Percentiles rank a stretch among this genome's conserved stretches.
Conservation (phyloP, 2,888 invertebrate species). For the Oxyscelio sp. region DNA sequence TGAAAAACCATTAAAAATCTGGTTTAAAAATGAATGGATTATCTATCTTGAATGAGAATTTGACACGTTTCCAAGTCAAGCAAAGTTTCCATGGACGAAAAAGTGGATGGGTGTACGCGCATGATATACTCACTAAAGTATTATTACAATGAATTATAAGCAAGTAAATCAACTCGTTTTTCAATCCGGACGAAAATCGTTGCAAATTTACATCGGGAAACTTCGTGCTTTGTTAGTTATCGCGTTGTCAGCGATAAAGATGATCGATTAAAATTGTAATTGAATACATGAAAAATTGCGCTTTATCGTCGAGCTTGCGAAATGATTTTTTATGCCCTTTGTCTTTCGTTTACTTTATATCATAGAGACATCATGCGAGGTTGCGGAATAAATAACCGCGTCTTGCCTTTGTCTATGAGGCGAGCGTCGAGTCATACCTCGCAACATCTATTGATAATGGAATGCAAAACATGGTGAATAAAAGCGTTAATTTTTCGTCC, state of each 20-base stretch:
- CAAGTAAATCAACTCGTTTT: no score
- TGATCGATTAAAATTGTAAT: conserved; percentile 55
- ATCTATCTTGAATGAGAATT: no score
- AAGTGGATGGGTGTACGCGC: no score
- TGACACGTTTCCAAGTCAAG: no score
- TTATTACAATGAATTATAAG: no score
- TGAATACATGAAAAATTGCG: conserved; percentile 28
- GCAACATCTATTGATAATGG: conserved; percentile 42
- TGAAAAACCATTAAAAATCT: no score
- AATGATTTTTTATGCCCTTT: conserved; percentile 54
- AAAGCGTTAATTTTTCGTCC: conserved; percentile 22
- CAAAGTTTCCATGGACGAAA: no score
- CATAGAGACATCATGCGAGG: conserved; percentile 60
- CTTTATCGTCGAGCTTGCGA: conserved; percentile 46
- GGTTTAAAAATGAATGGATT: no score
- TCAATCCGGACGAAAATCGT: conserved; percentile 21
- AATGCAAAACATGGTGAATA: conserved; percentile 31
- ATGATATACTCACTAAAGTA: no score
- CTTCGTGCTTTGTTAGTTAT: neutral
- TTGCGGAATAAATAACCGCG: conserved; percentile 47
- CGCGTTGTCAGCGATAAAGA: conserved; percentile 30
- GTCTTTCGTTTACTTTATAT: conserved; percentile 50
- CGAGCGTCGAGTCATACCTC: conserved; percentile 46
- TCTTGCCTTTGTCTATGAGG: conserved; percentile 62
- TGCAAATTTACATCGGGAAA: conserved; percentile 1